Evolutionary conservation across 2,888 invertebrate genomes (phyloP), one percentile per base, ranked within the genome.

Genomic region (Shargacucullia verbasci): DNA sequence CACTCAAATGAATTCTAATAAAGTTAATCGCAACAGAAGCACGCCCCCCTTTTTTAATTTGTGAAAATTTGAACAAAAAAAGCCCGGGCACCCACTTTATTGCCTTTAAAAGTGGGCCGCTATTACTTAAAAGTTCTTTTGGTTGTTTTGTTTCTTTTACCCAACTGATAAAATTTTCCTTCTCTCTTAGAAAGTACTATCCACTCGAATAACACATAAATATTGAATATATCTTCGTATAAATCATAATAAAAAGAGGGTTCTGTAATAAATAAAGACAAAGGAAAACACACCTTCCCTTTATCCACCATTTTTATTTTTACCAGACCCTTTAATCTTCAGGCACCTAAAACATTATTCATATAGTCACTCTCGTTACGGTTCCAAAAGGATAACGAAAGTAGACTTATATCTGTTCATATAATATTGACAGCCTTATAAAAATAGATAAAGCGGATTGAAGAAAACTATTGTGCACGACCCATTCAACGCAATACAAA

Each of bases 1-100:
- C 78, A 79, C 78, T 75, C 82, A 81, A 89, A 89, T 88, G 87
- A 91, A 91, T 90, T 89, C 86, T 87, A 90, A 91, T 90, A 88
- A 88, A 90, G 85, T 88, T 90, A 88, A 91, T 90, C 86, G 82
- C 72, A 74, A 82, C 80, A 80, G 76, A 79, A 77, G 78, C 59
- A 58, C 69, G 66, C 79, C 78, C 82, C 7, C 84, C 77, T 83
- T 56, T 86, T 86, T 87, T 88, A 88, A 85, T 86, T 85, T 81
- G 72, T 70, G 62, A 72, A 76, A 76, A 72, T 80, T 67, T 66
- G 70, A 73, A 79, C 76, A 72, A 78, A 73, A 14, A 81, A 77
- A 78, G 69, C 46, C 4, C 59, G 66, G 70, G 69, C 68, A 70
- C 68, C 72, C 72, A 73, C 78, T 83, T 83, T 85, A 86, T 86